A percentile compares a stretch with the other conserved stretches of the same genome.
Conservation (phyloP, 2,888 invertebrate species). For the Odontomyia ornata region DNA sequence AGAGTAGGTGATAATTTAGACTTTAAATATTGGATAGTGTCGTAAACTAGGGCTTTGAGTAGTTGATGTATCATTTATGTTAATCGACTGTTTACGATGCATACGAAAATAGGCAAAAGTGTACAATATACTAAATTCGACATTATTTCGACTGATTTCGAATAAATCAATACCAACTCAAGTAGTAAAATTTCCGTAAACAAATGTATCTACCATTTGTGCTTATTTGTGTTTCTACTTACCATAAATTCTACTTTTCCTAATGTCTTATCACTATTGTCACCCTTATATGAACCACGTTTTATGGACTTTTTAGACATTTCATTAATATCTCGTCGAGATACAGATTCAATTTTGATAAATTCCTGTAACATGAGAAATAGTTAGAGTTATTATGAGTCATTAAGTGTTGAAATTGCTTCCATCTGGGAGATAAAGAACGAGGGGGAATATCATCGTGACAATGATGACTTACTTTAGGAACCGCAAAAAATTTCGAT, state of each 20-base stretch:
- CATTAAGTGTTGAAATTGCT: neutral
- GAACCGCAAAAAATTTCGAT: constrained; percentile 63
- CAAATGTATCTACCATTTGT: too few relatives aligned
- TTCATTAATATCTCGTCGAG: constrained; percentile 58
- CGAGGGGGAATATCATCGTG: too few relatives aligned
- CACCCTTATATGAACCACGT: constrained; percentile 58
- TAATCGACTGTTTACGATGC: neutral
- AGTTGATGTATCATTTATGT: neutral
- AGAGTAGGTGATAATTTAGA: neutral
- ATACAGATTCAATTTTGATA: constrained; percentile 59
- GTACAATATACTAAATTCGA: too few relatives aligned
- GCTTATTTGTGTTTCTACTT: constrained; percentile 42
- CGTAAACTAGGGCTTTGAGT: neutral
- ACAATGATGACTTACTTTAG: constrained; percentile 57
- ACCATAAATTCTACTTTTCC: constrained; percentile 63
- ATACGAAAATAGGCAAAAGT: neutral
- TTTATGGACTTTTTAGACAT: constrained; percentile 61
- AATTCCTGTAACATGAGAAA: constrained; percentile 57
- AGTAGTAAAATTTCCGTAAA: too few relatives aligned
- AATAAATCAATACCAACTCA: too few relatives aligned
- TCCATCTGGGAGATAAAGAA: neutral
- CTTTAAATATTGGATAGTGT: neutral
- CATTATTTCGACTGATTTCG: too few relatives aligned
- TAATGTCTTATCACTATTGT: constrained; percentile 55
- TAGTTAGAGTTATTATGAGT: neutral